These are phyloP conservation scores for Danio jaintianensis DNA, from an alignment of 2,797 vertebrate genomes.

Conservation along the genomic window DNA sequence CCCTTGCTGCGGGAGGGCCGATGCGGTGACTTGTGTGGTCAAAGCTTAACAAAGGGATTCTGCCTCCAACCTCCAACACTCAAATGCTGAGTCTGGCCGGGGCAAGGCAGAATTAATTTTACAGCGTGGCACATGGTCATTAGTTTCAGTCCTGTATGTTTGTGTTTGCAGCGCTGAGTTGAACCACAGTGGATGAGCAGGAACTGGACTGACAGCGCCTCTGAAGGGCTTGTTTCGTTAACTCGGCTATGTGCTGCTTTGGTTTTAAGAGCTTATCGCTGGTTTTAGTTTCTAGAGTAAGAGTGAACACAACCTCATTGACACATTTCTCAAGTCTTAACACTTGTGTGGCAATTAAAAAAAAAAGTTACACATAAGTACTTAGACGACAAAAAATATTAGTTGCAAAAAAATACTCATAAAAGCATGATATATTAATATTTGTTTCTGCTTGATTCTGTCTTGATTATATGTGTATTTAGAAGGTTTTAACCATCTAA, in stretches of 20 bases:
- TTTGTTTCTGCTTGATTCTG: no score
- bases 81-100: constrained; percentile 66
- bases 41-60: constrained; percentile 91
- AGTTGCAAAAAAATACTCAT: no score
- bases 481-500: no score
- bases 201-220: constrained; percentile 12
- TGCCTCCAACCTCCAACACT: constrained; percentile 79
- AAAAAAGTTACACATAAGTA: no score
- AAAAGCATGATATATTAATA: no score
- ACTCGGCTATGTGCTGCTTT: neutral
- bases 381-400: no score
- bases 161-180: constrained; percentile 72
- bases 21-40: constrained; percentile 91
- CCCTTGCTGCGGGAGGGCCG: constrained; percentile 84
- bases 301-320: neutral
- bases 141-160: constrained; percentile 76
- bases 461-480: no score
- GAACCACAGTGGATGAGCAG: neutral
- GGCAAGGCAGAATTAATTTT: constrained; percentile 83
- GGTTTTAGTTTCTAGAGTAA: neutral
- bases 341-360: neutral
- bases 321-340: neutral
- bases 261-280: constrained; percentile 17
- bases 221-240: constrained; percentile 18
- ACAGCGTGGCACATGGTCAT: constrained; percentile 73